Evolutionary conservation across 2,888 invertebrate genomes (phyloP), one percentile per base, ranked within the genome.

Genomic region (Sinhomidia bicolor): DNA sequence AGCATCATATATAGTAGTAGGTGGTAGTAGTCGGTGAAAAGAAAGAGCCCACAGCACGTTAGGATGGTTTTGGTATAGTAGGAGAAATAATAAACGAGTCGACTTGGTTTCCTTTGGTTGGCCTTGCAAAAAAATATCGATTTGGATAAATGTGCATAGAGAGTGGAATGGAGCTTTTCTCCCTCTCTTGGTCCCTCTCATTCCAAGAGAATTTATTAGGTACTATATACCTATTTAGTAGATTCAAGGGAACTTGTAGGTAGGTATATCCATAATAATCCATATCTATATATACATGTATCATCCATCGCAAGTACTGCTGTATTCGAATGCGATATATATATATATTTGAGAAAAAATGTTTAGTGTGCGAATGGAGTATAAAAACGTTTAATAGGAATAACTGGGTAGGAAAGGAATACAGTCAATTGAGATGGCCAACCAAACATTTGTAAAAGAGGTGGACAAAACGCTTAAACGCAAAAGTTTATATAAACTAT

Each of bases 81-180:
- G 44, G 17, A 23, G 36, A 71, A n/a, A 17, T 44, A 51, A 74
- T 47, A 76, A 76, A 51, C 51, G 76, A 76, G 76, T 76, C 32
- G 51, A 76, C 76, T 76, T 47, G 47, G 76, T 76, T 76, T 76
- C 51, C 76, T 89, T 76, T 84, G 68, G 74, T 85, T 90, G 91
- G 90, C 91, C 91, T 91, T 91, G 91, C 90, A 90, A 90, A 90
- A n/a, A 90, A 90, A 88, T 90, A 91, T 90, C 86, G 90, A 90
- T 90, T 90, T 82, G 41, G 51, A 71, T 71, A 44, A 71, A 71
- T 71, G 71, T 71, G 71, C 71, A 71, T 71, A 44, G 12, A 71
- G 71, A 71, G 44, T 44, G 71, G 71, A 71, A 71, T 71, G 71
- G 44, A 71, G 41, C 71, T 71, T 71, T 71, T 44, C 29, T 5